Base-by-base conservation (phyloP, 2,888 invertebrate species). In the Epirrita christyi region DNA sequence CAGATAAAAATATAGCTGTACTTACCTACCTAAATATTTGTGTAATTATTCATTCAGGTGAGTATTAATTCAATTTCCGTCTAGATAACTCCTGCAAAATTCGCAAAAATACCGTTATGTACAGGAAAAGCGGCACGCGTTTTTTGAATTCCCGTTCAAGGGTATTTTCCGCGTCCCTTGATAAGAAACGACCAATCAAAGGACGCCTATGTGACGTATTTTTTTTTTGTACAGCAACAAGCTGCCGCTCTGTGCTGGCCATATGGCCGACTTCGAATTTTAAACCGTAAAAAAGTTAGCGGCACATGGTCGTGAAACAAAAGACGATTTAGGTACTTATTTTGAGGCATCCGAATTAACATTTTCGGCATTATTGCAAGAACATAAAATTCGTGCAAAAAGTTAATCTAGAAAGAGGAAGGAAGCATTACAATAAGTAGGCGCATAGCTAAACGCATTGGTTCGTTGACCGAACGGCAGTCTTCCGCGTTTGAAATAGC, bases 101-200 rank as follows among this genome's bases (percentile, higher is more conserved):
- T n/a, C n/a, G n/a, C n/a, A 21, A 21, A 21, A 21, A 21, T 21
- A 21, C 21, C 21, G 21, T 21, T 21, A n/a, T n/a, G n/a, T n/a
- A 21, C 21, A 21, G 21, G 21, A 55, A 65, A 76, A 66, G 73
- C 73, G 81, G 78, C 66, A 75, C 73, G 78, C 78, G 69, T 78
- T 70, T 78, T 81, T 77, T 76, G 76, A 76, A 78, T 72, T 68
- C 70, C 59, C 62, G 59, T 64, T 80, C 85, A 87, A 87, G 86
- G 87, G 73, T 78, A 66, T 54, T 44, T 56, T 53, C 59, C 61
- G 85, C 85, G 85, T 86, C 84, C 79, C 75, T 64, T 79, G 90
- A 88, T 90, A 89, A 88, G 85, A 81, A 43, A 75, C 83, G 73
- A 68, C 90, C 88, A 90, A 90, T 88, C 79, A 62, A 53, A 78